Percentiles rank a stretch among this genome's conserved stretches.
Conservation (phyloP, 2,797 vertebrate genomes). For the Hemibagrus guttatus region DNA sequence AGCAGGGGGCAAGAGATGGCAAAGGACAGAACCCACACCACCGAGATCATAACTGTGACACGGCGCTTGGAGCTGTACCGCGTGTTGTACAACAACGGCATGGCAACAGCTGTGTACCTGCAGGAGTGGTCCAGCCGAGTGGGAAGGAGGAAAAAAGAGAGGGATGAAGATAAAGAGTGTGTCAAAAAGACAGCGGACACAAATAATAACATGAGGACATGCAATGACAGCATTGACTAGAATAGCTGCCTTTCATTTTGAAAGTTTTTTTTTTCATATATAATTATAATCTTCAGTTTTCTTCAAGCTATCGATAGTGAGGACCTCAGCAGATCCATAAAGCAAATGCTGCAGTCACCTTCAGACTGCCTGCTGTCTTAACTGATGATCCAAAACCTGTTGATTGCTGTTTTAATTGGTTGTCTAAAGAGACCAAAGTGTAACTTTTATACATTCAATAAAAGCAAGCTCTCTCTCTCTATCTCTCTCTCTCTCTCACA, state of each 20-base stretch:
- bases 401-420: neutral
- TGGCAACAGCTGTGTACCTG: constrained; percentile 97
- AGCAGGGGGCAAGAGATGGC: constrained; percentile 95
- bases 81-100: constrained; percentile 98
- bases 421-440: neutral
- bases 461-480: neutral
- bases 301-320: neutral
- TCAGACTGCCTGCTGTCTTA: neutral
- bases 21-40: constrained; percentile 98
- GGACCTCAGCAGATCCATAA: neutral
- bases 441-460: neutral
- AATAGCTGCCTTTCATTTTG: neutral
- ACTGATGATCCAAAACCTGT: too few species aligned
- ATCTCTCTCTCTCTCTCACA: neutral
- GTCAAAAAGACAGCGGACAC: neutral
- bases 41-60: constrained; percentile 93
- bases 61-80: constrained; percentile 96
- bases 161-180: neutral
- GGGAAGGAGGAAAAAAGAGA: neutral
- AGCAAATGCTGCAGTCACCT: neutral
- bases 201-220: neutral
- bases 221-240: neutral
- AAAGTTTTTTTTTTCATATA: neutral
- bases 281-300: neutral
- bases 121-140: constrained; percentile 10